These are phyloP conservation scores for Elysia chlorotica DNA, from an alignment of 1,140 invertebrate genomes.

Conservation along the genomic window DNA sequence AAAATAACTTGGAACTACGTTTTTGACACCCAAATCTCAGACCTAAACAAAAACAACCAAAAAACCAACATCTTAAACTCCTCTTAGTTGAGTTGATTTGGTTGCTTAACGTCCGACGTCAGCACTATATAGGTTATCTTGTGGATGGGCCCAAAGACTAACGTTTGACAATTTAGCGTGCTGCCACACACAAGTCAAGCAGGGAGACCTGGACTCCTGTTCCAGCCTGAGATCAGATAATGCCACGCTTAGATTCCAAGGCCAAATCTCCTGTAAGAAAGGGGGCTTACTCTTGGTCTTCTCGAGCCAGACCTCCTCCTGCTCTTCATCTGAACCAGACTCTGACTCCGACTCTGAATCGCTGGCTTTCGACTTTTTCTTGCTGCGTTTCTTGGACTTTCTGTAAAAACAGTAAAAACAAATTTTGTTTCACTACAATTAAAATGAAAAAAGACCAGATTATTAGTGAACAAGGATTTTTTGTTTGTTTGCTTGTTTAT, in stretches of 20 bases:
- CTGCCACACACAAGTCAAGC: too few relatives aligned
- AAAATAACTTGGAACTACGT: too few relatives aligned
- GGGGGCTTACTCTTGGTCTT: conserved; percentile 7
- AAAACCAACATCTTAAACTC: too few relatives aligned
- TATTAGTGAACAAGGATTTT: too few relatives aligned
- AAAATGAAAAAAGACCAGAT: background rate
- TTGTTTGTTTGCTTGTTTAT: too few relatives aligned
- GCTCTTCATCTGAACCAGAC: conserved; percentile 33
- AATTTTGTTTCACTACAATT: background rate
- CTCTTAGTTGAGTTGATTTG: too few relatives aligned
- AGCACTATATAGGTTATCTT: background rate
- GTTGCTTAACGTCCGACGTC: too few relatives aligned
- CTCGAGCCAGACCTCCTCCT: background rate
- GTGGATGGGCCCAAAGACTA: background rate
- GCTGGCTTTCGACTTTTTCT: conserved; percentile 34
- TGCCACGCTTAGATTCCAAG: background rate
- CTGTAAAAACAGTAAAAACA: conserved; percentile 22
- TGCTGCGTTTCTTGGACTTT: conserved; percentile 39
- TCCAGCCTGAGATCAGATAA: too few relatives aligned
- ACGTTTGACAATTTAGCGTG: background rate
- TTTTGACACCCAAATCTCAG: too few relatives aligned
- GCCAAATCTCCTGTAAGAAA: background rate
- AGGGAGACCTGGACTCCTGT: too few relatives aligned
- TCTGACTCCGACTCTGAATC: conserved; percentile 65
- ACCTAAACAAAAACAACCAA: too few relatives aligned